Conservation (phyloP, 2,888 invertebrate species). For the Helobdella robusta region DNA sequence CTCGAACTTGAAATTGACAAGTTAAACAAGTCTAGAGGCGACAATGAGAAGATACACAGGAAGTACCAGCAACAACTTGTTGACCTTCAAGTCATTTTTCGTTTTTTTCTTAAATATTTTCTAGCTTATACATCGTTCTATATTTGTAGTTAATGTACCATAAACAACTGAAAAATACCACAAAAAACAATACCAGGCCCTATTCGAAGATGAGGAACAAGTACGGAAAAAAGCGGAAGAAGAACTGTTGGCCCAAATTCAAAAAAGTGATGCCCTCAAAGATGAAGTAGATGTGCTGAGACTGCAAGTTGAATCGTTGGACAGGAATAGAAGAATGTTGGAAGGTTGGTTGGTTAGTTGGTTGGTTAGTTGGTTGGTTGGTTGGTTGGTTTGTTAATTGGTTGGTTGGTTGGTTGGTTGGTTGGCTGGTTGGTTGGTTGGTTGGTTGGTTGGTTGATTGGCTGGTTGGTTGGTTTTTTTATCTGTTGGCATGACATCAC, state of each 20-base stretch:
- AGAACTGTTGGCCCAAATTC: constrained; percentile 90
- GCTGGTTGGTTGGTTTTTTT: too few relatives aligned
- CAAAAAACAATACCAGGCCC: constrained; percentile 58
- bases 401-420: too few relatives aligned
- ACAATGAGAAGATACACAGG: constrained; percentile 98
- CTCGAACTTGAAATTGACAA: constrained; percentile 96
- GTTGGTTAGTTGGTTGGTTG: too few relatives aligned
- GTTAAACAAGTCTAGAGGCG: constrained; percentile 95
- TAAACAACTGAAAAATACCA: background rate
- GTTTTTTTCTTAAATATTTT: background rate
- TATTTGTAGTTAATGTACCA: background rate
- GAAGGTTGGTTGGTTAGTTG: too few relatives aligned
- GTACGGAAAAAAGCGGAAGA: constrained; percentile 94
- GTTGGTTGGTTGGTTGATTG: too few relatives aligned
- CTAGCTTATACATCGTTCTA: background rate
- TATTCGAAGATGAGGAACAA: constrained; percentile 94
- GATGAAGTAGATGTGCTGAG: constrained; percentile 97
- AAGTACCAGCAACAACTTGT: constrained; percentile 71
- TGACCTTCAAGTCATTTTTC: constrained; percentile 14
- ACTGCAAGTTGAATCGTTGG: constrained; percentile 80
- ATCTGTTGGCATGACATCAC: too few relatives aligned
- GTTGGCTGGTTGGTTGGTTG: too few relatives aligned
- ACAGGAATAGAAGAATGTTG: constrained; percentile 92
- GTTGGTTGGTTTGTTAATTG: too few relatives aligned
- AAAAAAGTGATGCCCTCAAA: constrained; percentile 89